Percentiles rank a stretch among this genome's conserved stretches.
Conservation (phyloP, 2,797 vertebrate species). For the Alcedo atthis region DNA sequence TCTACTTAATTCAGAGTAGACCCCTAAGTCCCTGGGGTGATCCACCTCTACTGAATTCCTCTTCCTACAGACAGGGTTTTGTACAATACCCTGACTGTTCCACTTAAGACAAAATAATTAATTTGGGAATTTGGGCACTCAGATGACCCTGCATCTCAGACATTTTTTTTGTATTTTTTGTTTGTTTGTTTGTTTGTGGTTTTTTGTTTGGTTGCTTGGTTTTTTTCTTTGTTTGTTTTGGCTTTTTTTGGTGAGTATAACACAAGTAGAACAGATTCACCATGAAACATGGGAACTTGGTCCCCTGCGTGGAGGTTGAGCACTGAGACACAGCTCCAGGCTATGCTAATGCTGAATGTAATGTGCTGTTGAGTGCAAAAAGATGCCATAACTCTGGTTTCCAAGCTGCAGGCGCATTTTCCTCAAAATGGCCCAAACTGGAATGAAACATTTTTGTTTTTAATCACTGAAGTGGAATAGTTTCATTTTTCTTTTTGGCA, state of each 20-base stretch:
- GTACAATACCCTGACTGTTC: not conserved
- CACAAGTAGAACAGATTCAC: not conserved
- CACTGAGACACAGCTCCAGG: not conserved
- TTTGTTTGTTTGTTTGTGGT: too few relatives aligned
- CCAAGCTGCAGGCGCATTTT: not conserved
- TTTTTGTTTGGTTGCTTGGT: too few relatives aligned
- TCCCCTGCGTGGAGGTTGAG: not conserved
- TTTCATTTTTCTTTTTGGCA: slow-evolving; percentile 58
- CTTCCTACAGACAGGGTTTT: not conserved
- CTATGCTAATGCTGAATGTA: not conserved
- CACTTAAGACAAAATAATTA: not conserved
- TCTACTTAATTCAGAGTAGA: not conserved
- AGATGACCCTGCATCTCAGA: not conserved
- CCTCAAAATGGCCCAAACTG: not conserved
- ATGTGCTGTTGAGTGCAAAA: not conserved
- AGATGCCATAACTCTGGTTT: not conserved
- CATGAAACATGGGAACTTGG: not conserved
- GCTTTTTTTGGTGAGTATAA: not conserved
- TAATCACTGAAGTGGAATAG: slow-evolving; percentile 28
- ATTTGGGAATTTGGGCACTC: too few relatives aligned
- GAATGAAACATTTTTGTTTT: slow-evolving; percentile 13
- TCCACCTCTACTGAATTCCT: not conserved
- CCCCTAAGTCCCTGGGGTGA: fast-evolving
- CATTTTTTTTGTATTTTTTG: too few relatives aligned
- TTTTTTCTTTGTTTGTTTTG: too few relatives aligned